Evolutionary conservation across 2,113 vertebrate genomes (phyloP).

Genomic region (Chaetorhynchus papuensis): DNA sequence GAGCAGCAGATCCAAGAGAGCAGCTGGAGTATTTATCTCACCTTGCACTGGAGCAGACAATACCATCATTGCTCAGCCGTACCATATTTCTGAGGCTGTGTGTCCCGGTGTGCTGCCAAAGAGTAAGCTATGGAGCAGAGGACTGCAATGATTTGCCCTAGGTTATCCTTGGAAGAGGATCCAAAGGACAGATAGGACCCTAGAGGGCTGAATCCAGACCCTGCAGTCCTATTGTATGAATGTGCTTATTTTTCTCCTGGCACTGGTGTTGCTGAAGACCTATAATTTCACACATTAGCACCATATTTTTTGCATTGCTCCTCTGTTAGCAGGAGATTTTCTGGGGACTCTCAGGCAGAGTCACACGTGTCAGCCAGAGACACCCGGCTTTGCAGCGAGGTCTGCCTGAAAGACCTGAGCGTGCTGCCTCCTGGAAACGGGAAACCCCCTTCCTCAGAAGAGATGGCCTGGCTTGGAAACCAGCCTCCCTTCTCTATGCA

Average conservation of each 20-base stretch:
- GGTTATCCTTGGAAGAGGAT: background rate
- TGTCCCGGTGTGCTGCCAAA: background rate
- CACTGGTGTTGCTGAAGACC: background rate
- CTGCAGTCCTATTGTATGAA: background rate
- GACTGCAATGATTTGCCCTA: background rate
- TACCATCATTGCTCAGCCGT: background rate
- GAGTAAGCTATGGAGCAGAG: background rate
- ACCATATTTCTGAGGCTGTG: background rate
- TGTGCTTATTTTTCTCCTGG: background rate
- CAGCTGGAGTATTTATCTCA: background rate
- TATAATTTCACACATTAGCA: background rate
- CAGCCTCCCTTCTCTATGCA: background rate
- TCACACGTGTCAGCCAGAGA: background rate
- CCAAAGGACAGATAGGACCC: background rate
- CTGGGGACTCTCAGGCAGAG: background rate
- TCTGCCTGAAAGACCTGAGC: rapidly evolving
- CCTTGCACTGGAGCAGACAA: background rate
- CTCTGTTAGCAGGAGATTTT: background rate
- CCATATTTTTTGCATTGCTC: background rate
- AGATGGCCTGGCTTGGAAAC: background rate
- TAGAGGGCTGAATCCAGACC: background rate
- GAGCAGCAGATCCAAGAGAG: background rate
- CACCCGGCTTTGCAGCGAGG: background rate
- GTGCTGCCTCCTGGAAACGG: background rate
- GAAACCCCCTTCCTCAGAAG: background rate